A percentile compares a stretch with the other conserved stretches of the same genome.
phyloP scores from a whole-genome alignment of 2,797 vertebrate genomes.

The Sciaenops ocellatus region DNA sequence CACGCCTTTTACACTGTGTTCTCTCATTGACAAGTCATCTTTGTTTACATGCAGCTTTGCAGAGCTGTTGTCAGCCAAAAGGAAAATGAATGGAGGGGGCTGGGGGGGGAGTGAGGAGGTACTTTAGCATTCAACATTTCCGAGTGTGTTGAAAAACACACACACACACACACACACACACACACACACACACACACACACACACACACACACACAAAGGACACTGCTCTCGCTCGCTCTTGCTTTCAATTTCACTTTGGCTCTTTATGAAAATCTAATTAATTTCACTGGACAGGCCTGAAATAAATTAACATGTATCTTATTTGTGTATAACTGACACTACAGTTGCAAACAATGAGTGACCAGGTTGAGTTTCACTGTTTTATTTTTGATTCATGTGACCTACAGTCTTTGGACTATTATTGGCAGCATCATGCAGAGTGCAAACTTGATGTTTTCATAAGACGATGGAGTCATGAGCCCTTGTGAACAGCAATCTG shows the following conservation, averaged over 20 bases:
- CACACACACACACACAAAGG: not conserved
- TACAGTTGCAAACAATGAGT: not conserved
- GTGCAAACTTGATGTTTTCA: not conserved
- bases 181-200: not conserved
- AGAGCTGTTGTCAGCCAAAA: slow-evolving; percentile 20
- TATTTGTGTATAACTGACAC: not conserved
- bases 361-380: not conserved
- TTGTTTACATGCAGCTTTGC: slow-evolving; percentile 19
- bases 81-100: slow-evolving; percentile 11
- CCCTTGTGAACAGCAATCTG: not conserved
- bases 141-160: not conserved
- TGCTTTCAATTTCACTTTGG: slow-evolving; percentile 22
- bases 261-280: slow-evolving; percentile 21
- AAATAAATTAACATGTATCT: not conserved
- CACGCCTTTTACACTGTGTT: slow-evolving; percentile 9
- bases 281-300: not conserved
- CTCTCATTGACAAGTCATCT: slow-evolving; percentile 4
- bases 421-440: not conserved
- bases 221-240: slow-evolving; percentile 5
- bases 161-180: not conserved
- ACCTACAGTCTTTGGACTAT: not conserved
- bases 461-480: not conserved
- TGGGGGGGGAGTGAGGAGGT: too few relatives aligned
- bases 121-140: slow-evolving; percentile 15
- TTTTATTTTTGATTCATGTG: not conserved